Base-by-base conservation (phyloP, 2,797 vertebrate genomes). In the Enteromius viviparus region DNA sequence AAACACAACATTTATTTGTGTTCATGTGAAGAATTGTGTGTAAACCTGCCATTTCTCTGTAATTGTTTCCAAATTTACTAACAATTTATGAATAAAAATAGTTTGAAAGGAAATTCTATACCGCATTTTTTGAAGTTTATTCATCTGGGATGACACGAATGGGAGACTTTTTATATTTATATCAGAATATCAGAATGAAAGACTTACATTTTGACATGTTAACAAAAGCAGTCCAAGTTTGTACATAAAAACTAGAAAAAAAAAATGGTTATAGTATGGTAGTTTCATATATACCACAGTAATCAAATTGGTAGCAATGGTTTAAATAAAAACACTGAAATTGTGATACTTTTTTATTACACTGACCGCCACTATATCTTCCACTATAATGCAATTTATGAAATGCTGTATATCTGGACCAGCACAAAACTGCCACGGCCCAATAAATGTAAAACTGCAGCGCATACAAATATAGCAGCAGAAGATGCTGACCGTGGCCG, bases 361-460 rank as follows among this genome's bases (percentile, higher is more conserved):
- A 37, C 6, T 34, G 11, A 37, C 10, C 3, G 0, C 6, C 4
- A 21, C 71, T 14, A 3, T 34, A 74, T 53, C 29, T 60, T n/a
- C 10, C 11, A 49, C 55, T 34, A 55, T 23, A 58, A 34, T 72
- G 53, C 19, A n/a, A 34, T 17, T 49, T 1, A 62, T 74, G 3
- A 70, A 72, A 81, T 49, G 21, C 58, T 51, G 17, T 45, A 80
- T 47, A 19, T 49, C 12, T 81, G 21, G 40, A 37, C 55, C 19
- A 21, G 9, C n/a, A 55, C 37, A 45, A 60, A 58, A 32, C 23
- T 37, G 77, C 29, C 64, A 68, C 4, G 37, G 47, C 77, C 45
- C 64, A 79, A 53, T 70, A 49, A 64, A 49, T 74, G 29, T 74
- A 81, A 82, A 82, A 82, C 69, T 65, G 80, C 80, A 64, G 49